Base-by-base conservation (phyloP, 2,113 vertebrate species). In the Platysternon megacephalum region DNA sequence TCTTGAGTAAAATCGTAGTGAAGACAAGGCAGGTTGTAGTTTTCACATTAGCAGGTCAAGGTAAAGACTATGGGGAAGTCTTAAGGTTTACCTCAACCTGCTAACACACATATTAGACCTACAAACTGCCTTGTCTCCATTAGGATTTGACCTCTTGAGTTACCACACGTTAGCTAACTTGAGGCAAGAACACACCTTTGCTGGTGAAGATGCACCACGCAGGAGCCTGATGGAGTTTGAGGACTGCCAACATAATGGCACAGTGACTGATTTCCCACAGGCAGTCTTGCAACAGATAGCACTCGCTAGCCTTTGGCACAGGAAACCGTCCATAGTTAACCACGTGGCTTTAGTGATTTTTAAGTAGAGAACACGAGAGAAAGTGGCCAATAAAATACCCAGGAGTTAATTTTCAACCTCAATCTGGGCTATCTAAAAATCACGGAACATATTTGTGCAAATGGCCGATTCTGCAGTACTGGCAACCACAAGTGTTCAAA, bases 281-380 rank as follows among this genome's bases (percentile, higher is more conserved):
- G 42, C 39, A 22, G 13, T 44, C 16, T 8, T 4, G 17, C 9
- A 26, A 82, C 22, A 2, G 6, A 1, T 3, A 0, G 0, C 0
- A 0, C 55, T 11, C 46, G 2, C 26, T 17, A 61, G 52, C 1
- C 12, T 12, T 49, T 52, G 32, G 79, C 22, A n/a, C 17, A 22
- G 21, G 49, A 11, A 52, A 39, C 80, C 9, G 80, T 26, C 22
- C 13, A 10, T 11, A 35, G 39, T 56, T 55, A 35, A 56, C 29
- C 5, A 4, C 7, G 5, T 0, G 0, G 3, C 10, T 42, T 44
- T 16, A 0, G 0, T 4, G 44, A 3, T 0, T 1, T 13, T 11
- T 42, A 17, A 0, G 0, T 1, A 2, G 82, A 4, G 68, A 80
- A 55, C 83, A 1, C 53, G 2, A 0, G 0, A 32, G 49, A 16